These are phyloP conservation scores for Gallinago stenura DNA, from an alignment of 2,797 vertebrate species.

Conservation along the genomic window DNA sequence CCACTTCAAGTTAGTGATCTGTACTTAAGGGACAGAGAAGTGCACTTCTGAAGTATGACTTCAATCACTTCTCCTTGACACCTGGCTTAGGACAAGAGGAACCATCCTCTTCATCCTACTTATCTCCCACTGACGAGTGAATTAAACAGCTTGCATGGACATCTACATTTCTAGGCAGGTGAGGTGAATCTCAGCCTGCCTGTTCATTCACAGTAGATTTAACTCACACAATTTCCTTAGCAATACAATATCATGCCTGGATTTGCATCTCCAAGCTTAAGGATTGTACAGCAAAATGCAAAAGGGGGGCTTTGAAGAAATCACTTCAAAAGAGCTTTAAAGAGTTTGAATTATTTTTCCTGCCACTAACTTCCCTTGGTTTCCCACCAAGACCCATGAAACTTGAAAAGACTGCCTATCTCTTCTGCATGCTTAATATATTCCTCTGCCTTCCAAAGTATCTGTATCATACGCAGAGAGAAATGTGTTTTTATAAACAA, in stretches of 20 bases:
- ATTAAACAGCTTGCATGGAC: neutral
- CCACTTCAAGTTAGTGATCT: neutral
- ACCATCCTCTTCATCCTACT: neutral
- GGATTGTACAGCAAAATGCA: slow-evolving; percentile 10
- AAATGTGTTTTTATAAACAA: slow-evolving; percentile 47
- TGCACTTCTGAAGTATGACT: neutral
- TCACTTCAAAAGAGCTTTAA: slow-evolving; percentile 46
- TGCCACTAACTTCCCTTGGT: slow-evolving; percentile 45
- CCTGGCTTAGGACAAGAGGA: neutral
- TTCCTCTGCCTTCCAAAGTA: slow-evolving; percentile 31
- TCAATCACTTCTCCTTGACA: neutral
- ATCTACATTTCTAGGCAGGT: neutral
- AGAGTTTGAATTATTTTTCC: slow-evolving; percentile 32
- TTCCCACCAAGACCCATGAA: slow-evolving; percentile 49
- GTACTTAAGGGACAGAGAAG: neutral
- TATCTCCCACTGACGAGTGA: neutral
- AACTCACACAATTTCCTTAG: neutral
- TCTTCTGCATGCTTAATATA: slow-evolving; percentile 49
- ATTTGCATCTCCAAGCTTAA: slow-evolving; percentile 32
- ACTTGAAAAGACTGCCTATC: slow-evolving; percentile 31
- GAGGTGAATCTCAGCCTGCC: neutral
- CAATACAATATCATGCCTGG: neutral
- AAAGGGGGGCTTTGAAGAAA: slow-evolving; percentile 42
- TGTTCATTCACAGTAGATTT: slow-evolving; percentile 17
- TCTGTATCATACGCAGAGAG: neutral